Conservation (phyloP, 2,113 vertebrate species). For the Gulo gulo region DNA sequence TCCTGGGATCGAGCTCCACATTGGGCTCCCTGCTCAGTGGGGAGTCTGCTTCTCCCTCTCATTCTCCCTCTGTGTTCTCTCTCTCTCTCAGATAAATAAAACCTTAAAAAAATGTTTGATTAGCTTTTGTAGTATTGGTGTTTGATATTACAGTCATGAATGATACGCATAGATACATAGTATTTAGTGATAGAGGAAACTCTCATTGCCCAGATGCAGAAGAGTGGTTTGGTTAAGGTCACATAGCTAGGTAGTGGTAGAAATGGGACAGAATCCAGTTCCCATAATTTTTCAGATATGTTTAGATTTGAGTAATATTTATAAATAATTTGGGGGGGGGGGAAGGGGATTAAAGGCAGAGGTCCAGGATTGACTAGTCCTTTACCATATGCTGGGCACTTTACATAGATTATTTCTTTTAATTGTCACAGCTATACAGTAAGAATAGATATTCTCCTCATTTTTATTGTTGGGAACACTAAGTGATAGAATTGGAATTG, state of each 20-base stretch:
- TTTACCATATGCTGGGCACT: not conserved
- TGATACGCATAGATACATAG: not conserved
- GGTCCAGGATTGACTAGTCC: not conserved
- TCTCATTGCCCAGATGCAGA: not conserved
- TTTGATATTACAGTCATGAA: not conserved
- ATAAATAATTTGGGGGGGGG: not conserved
- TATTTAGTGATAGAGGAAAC: not conserved
- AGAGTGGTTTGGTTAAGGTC: not conserved
- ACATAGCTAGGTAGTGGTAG: not conserved
- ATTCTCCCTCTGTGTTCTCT: no score
- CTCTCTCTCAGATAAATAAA: no score
- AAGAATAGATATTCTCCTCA: not conserved
- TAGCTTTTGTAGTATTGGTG: not conserved
- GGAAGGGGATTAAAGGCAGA: not conserved
- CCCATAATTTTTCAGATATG: not conserved
- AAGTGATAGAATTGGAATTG: constrained; percentile 23
- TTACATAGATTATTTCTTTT: constrained; percentile 28
- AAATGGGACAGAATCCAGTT: not conserved
- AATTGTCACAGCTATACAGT: not conserved
- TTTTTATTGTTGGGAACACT: constrained; percentile 14
- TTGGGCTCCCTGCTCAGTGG: no score
- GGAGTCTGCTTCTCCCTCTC: no score
- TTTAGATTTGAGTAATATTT: constrained; percentile 1
- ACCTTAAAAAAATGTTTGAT: not conserved
- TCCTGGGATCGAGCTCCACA: no score